Conservation (phyloP, 2,888 invertebrate species). For the Clusia tigrina region DNA sequence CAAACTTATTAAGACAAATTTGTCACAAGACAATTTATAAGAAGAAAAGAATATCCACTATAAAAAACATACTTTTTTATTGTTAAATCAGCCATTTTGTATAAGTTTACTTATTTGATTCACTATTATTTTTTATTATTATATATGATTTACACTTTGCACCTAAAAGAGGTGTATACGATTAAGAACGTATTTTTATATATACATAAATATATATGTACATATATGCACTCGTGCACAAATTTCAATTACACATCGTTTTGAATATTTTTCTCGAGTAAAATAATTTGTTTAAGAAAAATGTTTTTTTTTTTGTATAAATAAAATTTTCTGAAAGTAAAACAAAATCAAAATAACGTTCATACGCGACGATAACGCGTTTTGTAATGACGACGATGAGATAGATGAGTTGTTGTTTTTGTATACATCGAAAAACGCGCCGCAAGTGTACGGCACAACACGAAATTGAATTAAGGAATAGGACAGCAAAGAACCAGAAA, state of each 20-base stretch:
- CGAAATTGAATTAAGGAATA: background rate
- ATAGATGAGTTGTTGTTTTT: constrained; percentile 1
- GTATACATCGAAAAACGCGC: background rate
- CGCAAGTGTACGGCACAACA: background rate
- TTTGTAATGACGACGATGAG: constrained; percentile 7
- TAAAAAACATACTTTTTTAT: constrained; percentile 14
- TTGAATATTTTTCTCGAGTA: background rate
- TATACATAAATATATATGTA: too few species aligned
- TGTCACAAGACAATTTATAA: background rate
- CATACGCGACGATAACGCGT: background rate
- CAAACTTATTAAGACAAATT: too few species aligned
- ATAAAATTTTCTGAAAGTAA: background rate
- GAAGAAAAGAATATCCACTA: background rate
- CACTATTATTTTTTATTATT: too few species aligned
- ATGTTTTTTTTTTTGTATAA: too few species aligned
- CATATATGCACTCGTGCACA: background rate
- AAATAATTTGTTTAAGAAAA: too few species aligned
- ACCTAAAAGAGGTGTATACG: too few species aligned
- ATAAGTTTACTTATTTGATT: too few species aligned
- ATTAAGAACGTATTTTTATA: too few species aligned
- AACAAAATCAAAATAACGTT: background rate
- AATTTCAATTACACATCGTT: background rate
- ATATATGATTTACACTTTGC: constrained; percentile 8
- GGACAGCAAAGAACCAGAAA: background rate
- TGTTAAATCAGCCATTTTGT: constrained; percentile 17